Evolutionary conservation across 2,797 vertebrate genomes (phyloP), one percentile per base, ranked within the genome.

Genomic region (Eulemur coronatus): DNA sequence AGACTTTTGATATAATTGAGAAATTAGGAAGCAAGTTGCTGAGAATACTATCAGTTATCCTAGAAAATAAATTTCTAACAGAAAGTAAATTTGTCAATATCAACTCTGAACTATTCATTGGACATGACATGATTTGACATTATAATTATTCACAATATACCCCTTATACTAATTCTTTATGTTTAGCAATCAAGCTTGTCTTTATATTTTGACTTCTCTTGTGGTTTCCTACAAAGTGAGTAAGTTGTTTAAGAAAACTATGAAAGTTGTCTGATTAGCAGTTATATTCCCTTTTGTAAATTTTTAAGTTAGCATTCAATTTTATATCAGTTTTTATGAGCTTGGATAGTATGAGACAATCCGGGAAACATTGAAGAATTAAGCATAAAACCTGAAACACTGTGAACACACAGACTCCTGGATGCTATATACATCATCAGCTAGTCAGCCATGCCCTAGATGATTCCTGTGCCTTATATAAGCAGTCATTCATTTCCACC

Each of bases 241-340:
- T 75, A 81, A 80, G 43, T 70, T 85, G 43, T 59, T 75, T 52
- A 85, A 89, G 17, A 41, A 65, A 93, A 87, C 28, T 38, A 67
- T 82, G 67, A 88, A 38, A 59, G 48, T 72, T 78, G 4, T 78
- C 55, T 87, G 35, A 8, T 72, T 59, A 35, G 52, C 24, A 70
- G 2, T 72, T 85, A 28, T 50, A 78, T 70, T 84, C 78, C 30
- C 69, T 95, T 92, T 78, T 86, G 5, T 72, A 86, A n/a, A 0
- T 41, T 96, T 67, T 73, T 87, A 88, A 95, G 69, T 93, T 95
- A 88, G 8, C 35, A 78, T 93, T 93, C n/a, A 91, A 30, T 69
- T 80, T 93, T 95, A 5, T 5, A 33, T 61, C n/a, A 28, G 24
- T 38, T 80, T 93, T 63, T 90, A 86, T 69, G 57, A 95, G 14